Base-by-base conservation (phyloP, 1,140 invertebrate genomes). In the Sinonovacula constricta region DNA sequence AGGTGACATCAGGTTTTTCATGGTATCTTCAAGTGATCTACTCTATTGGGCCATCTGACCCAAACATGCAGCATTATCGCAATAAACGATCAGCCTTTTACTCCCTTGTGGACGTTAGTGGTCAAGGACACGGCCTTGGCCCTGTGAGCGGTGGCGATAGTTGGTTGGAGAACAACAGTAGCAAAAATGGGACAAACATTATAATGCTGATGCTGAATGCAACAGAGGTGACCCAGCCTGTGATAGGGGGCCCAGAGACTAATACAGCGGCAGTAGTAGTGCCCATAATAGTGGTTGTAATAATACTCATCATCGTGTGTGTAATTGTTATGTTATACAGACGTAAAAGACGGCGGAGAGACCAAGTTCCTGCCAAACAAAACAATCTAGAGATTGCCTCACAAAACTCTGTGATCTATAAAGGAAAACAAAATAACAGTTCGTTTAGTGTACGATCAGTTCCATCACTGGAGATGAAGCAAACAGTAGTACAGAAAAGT, bases 11-110 rank as follows among this genome's bases (percentile, higher is more conserved):
- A 26, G 91, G 91, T 3, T 83, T 91, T 68, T 88, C 90, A 82
- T 92, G 91, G 91, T 91, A 90, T 68, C 79, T 92, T 26, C 91
- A 92, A 83, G 90, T 91, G 0, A 69, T 91, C 0, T 91, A 91
- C 79, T 85, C 84, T 53, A 91, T 91, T 67, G 86, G 85, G 7
- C 84, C 88, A 28, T 53, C 85, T 22, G 81, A 86, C 51, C 68
- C 53, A 31, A 74, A 75, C 22, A 60, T 70, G 12, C 65, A 78
- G 62, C 60, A 57, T 14, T 80, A 76, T 34, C 78, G 74, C 24
- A 81, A 74, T 26, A 81, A 76, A 65, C 34, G 83, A 62, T 84
- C 80, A 62, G 57, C 62, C 56, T 56, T 75, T 28, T 5, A 69
- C 70, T 69, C 67, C 45, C 49, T 79, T 51, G 26, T 31, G 18